Conservation (phyloP, 2,113 vertebrate genomes). For the Hystrix cristata region DNA sequence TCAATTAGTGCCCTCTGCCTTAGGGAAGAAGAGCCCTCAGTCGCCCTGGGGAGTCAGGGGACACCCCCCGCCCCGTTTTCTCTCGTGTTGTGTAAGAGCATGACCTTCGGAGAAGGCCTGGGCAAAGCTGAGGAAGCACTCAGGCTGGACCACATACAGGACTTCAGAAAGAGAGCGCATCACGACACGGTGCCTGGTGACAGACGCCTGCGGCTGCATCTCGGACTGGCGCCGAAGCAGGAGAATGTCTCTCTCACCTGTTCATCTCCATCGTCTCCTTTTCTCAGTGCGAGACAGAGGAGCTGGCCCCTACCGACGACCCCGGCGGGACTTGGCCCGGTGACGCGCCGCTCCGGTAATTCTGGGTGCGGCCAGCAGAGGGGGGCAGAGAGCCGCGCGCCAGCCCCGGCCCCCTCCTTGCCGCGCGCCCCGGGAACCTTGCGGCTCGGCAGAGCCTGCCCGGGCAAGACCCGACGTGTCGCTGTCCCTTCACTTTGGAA, state of each 20-base stretch:
- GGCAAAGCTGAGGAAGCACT: conserved; percentile 15
- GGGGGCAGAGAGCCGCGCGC: conserved; percentile 53
- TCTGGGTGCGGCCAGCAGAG: conserved; percentile 67
- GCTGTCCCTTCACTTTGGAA: not conserved
- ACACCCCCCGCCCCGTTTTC: not conserved
- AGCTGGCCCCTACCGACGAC: not conserved
- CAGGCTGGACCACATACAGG: conserved; percentile 32
- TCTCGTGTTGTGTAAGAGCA: not conserved
- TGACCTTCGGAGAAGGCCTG: not conserved
- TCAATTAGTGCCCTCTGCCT: not conserved
- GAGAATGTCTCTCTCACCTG: not conserved
- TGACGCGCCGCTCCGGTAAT: not conserved
- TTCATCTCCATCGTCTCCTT: not conserved
- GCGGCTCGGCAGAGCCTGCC: not conserved
- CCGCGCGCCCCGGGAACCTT: not conserved
- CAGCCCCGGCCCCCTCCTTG: too few relatives aligned
- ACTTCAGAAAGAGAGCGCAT: conserved; percentile 20
- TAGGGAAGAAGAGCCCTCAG: not conserved
- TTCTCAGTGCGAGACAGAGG: not conserved
- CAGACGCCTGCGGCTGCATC: not conserved
- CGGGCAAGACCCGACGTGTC: not conserved
- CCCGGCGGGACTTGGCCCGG: not conserved
- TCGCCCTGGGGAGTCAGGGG: not conserved
- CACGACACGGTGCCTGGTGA: not conserved
- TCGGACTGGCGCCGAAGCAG: not conserved